Evolutionary conservation across 1,140 invertebrate species (phyloP).

Genomic region (Alviniconcha marisindica): DNA sequence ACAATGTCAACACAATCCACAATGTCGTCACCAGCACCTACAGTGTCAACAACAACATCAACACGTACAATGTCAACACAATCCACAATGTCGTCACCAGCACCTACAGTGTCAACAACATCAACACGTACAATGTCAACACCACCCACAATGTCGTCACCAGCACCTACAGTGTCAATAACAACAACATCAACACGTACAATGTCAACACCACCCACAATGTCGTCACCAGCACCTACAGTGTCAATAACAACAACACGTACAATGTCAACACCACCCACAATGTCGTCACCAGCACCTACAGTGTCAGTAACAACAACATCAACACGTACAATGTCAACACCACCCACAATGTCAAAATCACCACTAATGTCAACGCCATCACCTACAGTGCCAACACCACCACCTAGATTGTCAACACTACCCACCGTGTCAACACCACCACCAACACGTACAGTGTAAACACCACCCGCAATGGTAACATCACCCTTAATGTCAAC

Average conservation of each 20-base stretch:
- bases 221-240: no score
- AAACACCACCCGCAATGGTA: neutral
- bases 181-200: neutral
- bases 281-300: no score
- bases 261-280: no score
- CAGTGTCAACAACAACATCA: no score
- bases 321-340: neutral
- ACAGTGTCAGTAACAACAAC: neutral
- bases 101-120: no score
- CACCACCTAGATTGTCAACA: no score
- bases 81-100: no score
- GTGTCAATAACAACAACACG: no score
- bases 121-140: neutral
- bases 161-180: constrained; percentile 35
- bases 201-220: neutral
- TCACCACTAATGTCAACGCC: constrained; percentile 30
- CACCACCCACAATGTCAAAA: neutral
- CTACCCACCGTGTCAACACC: no score
- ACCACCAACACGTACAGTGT: constrained; percentile 17
- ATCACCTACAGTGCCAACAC: constrained; percentile 32
- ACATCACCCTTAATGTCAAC: neutral
- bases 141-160: neutral
- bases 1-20: no score
- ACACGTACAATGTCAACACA: no score
- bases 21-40: no score